Evolutionary conservation across 2,113 vertebrate genomes (phyloP).

Genomic region (Fregata magnificens): DNA sequence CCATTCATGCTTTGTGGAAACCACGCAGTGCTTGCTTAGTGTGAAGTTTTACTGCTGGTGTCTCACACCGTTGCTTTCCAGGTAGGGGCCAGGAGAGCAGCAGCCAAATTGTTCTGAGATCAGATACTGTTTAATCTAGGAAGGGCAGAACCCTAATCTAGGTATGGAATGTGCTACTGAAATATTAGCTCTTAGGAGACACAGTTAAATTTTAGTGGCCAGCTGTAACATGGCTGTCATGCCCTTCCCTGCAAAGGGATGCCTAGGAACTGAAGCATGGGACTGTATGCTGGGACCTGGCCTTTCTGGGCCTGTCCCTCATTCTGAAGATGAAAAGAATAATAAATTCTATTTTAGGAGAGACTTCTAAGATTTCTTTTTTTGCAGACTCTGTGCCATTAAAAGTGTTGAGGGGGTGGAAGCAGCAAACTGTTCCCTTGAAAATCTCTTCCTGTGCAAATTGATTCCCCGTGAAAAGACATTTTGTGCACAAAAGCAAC

Average conservation of each 20-base stretch:
- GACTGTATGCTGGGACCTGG: not conserved
- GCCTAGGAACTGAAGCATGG: not conserved
- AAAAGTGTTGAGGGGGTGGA: not conserved
- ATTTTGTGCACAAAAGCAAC: not conserved
- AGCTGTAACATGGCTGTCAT: not conserved
- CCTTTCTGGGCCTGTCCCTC: not conserved
- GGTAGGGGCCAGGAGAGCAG: not conserved
- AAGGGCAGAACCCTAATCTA: not conserved
- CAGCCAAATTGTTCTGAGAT: not conserved
- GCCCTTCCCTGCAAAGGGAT: not conserved
- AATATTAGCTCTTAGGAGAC: not conserved
- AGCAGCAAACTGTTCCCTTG: not conserved
- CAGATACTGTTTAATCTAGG: not conserved
- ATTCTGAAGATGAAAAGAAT: not conserved
- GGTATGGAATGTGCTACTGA: not conserved
- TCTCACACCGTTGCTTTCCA: not conserved
- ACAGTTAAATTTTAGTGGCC: not conserved
- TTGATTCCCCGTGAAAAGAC: not conserved
- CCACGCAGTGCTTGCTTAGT: not conserved
- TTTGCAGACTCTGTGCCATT: not conserved
- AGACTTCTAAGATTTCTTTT: not conserved
- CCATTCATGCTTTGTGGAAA: not conserved
- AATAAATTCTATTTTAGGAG: not conserved
- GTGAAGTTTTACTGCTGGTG: not conserved
- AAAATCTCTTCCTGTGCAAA: slow-evolving; percentile 14